Conservation (phyloP, 2,113 vertebrate species). For the Lampris megalopsis region DNA sequence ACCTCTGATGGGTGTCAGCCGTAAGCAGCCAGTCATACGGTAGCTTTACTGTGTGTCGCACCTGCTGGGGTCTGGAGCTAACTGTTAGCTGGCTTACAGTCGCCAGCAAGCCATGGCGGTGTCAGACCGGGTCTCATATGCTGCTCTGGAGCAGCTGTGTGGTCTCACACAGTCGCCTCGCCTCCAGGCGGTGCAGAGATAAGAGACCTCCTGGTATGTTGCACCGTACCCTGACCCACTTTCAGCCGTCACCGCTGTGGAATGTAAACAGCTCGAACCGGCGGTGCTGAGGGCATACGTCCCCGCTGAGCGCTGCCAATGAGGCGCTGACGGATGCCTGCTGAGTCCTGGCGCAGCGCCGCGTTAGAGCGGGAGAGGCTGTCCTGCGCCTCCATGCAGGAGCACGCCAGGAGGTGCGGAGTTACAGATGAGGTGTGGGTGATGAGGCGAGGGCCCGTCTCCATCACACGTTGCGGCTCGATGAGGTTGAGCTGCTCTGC, state of each 20-base stretch:
- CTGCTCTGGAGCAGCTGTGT: too few relatives aligned
- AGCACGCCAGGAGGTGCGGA: conserved; percentile 11
- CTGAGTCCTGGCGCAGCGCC: conserved; percentile 44
- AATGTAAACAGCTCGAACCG: conserved; percentile 64
- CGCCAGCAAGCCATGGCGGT: too few relatives aligned
- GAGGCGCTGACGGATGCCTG: neutral
- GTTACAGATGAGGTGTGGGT: conserved; percentile 59
- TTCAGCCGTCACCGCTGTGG: conserved; percentile 47
- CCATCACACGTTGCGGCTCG: conserved; percentile 27
- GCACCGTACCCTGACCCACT: conserved; percentile 25
- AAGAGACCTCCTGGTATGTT: conserved; percentile 13
- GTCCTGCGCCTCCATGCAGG: conserved; percentile 31
- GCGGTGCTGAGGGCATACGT: conserved; percentile 36
- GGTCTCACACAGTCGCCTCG: neutral
- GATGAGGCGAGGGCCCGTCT: conserved; percentile 57
- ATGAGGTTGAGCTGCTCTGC: conserved; percentile 25
- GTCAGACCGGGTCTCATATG: too few relatives aligned
- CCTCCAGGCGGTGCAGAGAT: conserved; percentile 21
- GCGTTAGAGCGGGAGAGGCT: conserved; percentile 62
- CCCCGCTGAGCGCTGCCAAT: neutral
- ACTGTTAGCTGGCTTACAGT: too few relatives aligned
- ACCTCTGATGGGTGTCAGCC: too few relatives aligned
- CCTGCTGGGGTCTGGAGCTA: too few relatives aligned
- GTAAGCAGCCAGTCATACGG: too few relatives aligned
- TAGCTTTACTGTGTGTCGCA: too few relatives aligned